Evolutionary conservation across 2,797 vertebrate species (phyloP).

Genomic region (Bovichtus variegatus): DNA sequence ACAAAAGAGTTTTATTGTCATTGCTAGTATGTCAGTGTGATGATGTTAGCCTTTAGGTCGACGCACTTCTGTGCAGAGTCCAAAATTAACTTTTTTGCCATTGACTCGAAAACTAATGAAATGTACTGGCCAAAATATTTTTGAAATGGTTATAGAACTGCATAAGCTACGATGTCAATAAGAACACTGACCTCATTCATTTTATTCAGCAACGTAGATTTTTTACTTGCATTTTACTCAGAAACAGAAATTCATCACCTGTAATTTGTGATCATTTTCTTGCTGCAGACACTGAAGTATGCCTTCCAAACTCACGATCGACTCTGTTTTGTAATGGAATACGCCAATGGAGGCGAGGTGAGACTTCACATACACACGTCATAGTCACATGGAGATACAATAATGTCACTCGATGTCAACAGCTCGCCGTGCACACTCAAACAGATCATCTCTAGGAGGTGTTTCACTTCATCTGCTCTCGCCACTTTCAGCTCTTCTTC

Average conservation of each 20-base stretch:
- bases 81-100: background rate
- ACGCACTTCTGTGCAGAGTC: too few relatives aligned
- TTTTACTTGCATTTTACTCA: too few relatives aligned
- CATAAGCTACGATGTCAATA: too few relatives aligned
- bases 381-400: constrained; percentile 7
- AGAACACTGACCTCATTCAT: background rate
- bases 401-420: background rate
- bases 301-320: constrained; percentile 92
- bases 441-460: background rate
- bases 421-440: background rate
- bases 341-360: constrained; percentile 93
- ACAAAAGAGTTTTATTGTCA: too few relatives aligned
- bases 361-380: constrained; percentile 23
- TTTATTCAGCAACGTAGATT: too few relatives aligned
- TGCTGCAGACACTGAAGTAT: constrained; percentile 89
- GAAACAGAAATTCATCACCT: background rate
- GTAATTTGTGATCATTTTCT: background rate
- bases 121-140: background rate
- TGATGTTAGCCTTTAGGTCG: too few relatives aligned
- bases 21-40: too few relatives aligned
- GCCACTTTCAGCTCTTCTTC: constrained; percentile 86
- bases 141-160: background rate
- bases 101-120: background rate
- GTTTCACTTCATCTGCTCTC: constrained; percentile 13
- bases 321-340: constrained; percentile 95